Evolutionary conservation across 1,140 invertebrate genomes (phyloP).

Genomic region (Gonioctena quinquepunctata): DNA sequence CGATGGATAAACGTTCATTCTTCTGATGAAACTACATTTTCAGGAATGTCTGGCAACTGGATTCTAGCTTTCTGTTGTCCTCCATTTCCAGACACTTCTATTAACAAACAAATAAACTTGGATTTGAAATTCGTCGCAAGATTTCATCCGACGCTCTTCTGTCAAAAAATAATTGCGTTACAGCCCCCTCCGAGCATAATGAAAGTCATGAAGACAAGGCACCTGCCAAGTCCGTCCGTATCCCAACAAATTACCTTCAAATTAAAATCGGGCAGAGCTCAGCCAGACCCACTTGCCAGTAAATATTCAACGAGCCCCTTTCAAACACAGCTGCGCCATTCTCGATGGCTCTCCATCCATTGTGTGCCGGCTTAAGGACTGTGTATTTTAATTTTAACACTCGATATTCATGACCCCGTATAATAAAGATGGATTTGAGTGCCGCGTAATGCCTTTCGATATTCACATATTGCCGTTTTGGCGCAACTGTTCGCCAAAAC

Average conservation of each 20-base stretch:
- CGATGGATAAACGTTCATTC: too few relatives aligned
- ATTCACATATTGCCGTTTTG: conserved; percentile 41
- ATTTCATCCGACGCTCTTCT: not conserved
- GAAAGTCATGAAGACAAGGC: not conserved
- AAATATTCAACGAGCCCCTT: not conserved
- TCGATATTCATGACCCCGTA: conserved; percentile 53
- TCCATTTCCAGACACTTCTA: too few relatives aligned
- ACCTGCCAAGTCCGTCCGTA: not conserved
- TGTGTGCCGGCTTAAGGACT: conserved; percentile 42
- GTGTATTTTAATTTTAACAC: conserved; percentile 53
- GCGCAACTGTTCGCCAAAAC: conserved; percentile 37
- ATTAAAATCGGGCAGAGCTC: not conserved
- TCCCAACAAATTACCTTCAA: not conserved
- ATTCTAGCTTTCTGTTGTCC: too few relatives aligned
- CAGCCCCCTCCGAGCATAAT: not conserved
- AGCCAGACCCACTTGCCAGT: not conserved
- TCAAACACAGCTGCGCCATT: conserved; percentile 41
- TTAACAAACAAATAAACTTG: too few relatives aligned
- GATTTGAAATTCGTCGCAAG: too few relatives aligned
- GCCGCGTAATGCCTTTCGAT: conserved; percentile 37
- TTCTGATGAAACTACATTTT: too few relatives aligned
- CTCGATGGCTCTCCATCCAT: conserved; percentile 40
- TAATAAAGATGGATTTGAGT: conserved; percentile 51
- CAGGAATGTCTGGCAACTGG: too few relatives aligned
- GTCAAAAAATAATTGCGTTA: not conserved